phyloP scores from a whole-genome alignment of 2,113 vertebrate genomes.

The Glaucidium brasilianum region DNA sequence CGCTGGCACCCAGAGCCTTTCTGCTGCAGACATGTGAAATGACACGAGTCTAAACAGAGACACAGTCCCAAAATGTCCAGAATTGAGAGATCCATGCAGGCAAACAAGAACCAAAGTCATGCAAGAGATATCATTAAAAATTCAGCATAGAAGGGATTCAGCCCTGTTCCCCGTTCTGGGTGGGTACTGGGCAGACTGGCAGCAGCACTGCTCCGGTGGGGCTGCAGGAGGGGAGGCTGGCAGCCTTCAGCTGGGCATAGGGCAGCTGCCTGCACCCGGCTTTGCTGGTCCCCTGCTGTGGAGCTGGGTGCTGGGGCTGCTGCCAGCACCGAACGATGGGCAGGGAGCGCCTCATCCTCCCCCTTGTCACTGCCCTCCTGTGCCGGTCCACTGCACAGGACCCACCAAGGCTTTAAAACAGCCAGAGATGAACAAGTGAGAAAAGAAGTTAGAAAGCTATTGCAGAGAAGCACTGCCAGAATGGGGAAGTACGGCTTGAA shows the following conservation, averaged over 20 bases:
- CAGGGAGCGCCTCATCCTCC: neutral
- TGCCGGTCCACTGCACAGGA: neutral
- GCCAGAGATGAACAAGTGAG: neutral
- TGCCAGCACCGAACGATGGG: neutral
- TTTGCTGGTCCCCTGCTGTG: no score
- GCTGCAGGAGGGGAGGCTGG: fast-evolving
- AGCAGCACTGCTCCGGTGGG: neutral
- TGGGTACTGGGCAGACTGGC: neutral
- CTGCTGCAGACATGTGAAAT: fast-evolving
- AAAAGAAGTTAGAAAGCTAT: neutral
- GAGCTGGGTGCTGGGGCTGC: neutral
- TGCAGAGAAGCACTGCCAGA: neutral
- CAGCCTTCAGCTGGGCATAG: neutral
- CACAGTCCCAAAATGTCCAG: neutral
- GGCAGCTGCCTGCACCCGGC: neutral
- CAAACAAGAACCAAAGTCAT: neutral
- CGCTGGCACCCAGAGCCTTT: neutral
- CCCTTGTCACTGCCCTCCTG: fast-evolving
- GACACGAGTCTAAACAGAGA: neutral
- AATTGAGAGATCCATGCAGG: neutral
- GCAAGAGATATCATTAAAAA: neutral
- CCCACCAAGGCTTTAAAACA: neutral
- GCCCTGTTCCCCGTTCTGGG: neutral
- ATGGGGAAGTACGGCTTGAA: neutral
- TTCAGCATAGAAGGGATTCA: neutral